phyloP scores from a whole-genome alignment of 1,140 invertebrate species.

The Episyrphus balteatus region DNA sequence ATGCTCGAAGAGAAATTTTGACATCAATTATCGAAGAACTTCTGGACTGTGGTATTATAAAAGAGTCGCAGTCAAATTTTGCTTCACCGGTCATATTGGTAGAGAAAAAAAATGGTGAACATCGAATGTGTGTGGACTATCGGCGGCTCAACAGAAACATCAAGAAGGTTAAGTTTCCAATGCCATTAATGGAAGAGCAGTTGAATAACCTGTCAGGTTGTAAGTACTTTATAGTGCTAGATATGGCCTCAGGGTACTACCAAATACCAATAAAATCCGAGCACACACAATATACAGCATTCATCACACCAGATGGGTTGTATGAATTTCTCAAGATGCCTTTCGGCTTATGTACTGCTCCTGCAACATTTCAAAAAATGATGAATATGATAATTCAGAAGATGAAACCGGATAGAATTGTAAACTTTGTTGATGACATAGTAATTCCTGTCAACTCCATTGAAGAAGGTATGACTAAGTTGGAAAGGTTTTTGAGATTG shows the following conservation, averaged over 20 bases:
- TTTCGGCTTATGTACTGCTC: constrained; percentile 14
- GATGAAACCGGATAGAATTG: background rate
- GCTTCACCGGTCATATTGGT: constrained; percentile 39
- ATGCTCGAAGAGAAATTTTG: constrained; percentile 6
- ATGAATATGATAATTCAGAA: constrained; percentile 1
- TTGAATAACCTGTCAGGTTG: constrained; percentile 30
- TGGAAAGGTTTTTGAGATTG: background rate
- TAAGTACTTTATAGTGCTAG: constrained; percentile 35
- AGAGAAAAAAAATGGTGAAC: constrained; percentile 35
- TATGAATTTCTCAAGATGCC: constrained; percentile 24
- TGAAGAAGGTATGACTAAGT: background rate
- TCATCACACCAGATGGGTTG: constrained; percentile 14
- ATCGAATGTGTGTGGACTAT: constrained; percentile 19
- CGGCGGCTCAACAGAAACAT: constrained; percentile 24
- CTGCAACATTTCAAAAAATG: constrained; percentile 1
- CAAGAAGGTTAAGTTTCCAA: constrained; percentile 33
- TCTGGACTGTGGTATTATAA: constrained; percentile 28
- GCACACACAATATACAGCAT: constrained; percentile 9
- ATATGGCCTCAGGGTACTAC: constrained; percentile 38
- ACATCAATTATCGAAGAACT: constrained; percentile 14
- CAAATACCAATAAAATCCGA: constrained; percentile 31
- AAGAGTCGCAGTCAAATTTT: constrained; percentile 37
- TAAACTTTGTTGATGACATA: constrained; percentile 1
- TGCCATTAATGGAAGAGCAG: constrained; percentile 41
- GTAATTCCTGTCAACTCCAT: background rate